Percentiles rank a stretch among this genome's conserved stretches.
phyloP scores from a whole-genome alignment of 2,797 vertebrate species.

The Sebastes paucispinis region DNA sequence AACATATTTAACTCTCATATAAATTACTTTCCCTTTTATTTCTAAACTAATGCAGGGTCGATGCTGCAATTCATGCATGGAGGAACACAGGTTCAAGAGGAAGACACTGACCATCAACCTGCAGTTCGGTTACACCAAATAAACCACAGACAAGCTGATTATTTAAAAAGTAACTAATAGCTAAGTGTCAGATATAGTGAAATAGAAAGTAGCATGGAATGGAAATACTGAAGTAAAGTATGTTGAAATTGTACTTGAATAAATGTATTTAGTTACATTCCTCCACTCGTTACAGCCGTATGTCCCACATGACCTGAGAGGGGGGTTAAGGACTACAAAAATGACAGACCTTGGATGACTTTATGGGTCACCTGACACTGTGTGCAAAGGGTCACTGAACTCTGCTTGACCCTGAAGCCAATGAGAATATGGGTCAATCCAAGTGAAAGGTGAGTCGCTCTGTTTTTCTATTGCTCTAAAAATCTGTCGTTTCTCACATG shows the following conservation, averaged over 20 bases:
- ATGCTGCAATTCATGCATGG: fast-evolving
- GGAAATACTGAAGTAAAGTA: fast-evolving
- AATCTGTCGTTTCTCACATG: conserved; percentile 5
- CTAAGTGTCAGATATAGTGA: neutral
- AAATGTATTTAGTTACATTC: neutral
- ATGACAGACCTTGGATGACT: conserved; percentile 29
- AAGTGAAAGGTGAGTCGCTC: neutral
- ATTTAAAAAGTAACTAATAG: too few relatives aligned
- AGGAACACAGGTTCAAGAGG: too few relatives aligned
- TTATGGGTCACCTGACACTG: conserved; percentile 40
- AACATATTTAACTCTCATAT: too few relatives aligned
- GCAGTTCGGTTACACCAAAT: too few relatives aligned
- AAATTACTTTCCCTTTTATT: too few relatives aligned
- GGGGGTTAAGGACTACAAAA: neutral
- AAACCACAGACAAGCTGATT: too few relatives aligned
- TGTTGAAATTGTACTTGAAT: neutral
- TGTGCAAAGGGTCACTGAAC: conserved; percentile 38
- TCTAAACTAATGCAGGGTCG: too few relatives aligned
- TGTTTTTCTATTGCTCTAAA: neutral
- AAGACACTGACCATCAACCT: too few relatives aligned
- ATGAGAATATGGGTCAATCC: conserved; percentile 12
- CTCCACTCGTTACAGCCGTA: neutral
- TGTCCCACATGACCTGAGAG: conserved; percentile 20
- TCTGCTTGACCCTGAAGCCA: conserved; percentile 37
- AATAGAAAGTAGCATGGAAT: neutral